phyloP scores from a whole-genome alignment of 2,113 vertebrate species.

The Herpetotheres cachinnans region DNA sequence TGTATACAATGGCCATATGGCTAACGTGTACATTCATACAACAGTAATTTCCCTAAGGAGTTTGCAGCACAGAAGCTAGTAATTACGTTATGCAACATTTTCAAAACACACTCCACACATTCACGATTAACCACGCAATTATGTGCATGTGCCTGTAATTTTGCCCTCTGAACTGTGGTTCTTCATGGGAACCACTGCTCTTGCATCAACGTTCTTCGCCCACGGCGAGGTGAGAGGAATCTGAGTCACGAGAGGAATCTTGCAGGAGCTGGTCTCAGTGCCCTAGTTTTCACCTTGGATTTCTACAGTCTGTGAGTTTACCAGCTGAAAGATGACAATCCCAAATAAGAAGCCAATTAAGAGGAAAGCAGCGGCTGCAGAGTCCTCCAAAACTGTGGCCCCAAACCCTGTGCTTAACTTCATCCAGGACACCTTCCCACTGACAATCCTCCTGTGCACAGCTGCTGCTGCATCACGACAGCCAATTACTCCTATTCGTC shows the following conservation, averaged over 20 bases:
- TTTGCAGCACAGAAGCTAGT: not conserved
- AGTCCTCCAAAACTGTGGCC: not conserved
- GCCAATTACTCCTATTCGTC: not conserved
- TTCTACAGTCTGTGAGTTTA: not conserved
- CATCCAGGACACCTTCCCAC: not conserved
- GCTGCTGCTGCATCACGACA: not conserved
- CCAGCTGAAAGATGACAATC: not conserved
- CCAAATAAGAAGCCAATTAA: not conserved
- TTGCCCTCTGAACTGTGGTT: not conserved
- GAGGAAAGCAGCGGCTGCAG: not conserved
- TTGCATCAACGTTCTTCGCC: not conserved
- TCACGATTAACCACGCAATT: not conserved
- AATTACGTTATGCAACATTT: not conserved
- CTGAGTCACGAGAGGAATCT: not conserved
- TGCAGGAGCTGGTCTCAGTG: not conserved
- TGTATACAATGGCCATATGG: not conserved
- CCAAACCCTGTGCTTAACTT: not conserved
- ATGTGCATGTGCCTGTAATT: not conserved
- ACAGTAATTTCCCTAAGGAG: not conserved
- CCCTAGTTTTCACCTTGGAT: not conserved
- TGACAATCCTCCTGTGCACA: not conserved
- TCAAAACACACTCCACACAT: rapidly evolving
- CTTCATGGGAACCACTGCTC: not conserved
- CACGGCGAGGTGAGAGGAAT: rapidly evolving
- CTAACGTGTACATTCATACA: not conserved